Evolutionary conservation across 2,797 vertebrate genomes (phyloP), one percentile per base, ranked within the genome.

Genomic region (Propithecus perrieri): DNA sequence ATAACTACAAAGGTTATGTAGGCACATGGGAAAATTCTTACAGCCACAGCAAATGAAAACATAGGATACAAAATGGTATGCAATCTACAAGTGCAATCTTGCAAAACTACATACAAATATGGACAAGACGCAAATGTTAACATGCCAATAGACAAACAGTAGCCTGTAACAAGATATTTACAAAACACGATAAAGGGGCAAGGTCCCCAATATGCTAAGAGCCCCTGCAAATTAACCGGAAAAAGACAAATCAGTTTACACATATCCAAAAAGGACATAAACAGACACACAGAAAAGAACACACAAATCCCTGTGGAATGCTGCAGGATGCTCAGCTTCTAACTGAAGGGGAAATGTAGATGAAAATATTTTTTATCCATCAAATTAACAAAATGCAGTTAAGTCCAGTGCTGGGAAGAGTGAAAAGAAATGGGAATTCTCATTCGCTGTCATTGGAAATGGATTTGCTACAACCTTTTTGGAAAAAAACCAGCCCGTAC

Each of bases 11-110:
- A 85, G 53, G 38, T 14, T 95, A 55, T 10, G 5, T 8, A 71
- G 79, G 48, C 69, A 57, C 22, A n/a, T 61, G 67, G 78, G 90
- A 81, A 95, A 91, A 91, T 57, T 67, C 65, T 76, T 50, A 53
- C 15, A 86, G 28, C 28, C 26, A 59, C 30, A 41, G 4, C 28
- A 85, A 86, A 92, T 50, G 84, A 50, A 94, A 91, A 53, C 30
- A 18, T 2, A 71, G 30, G 5, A 26, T 6, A 41, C 26, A 67
- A 87, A 79, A 63, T 4, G 35, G 57, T 35, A 75, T 18, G 38
- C 5, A 12, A 61, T 28, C 24, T 26, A 26, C 33, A 41, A 57
- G 38, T 2, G 18, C 7, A 14, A 5, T 46, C 91, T 35, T 61
- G 78, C 38, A 89, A 33, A 84, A 91, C 46, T 18, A 71, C 41